Percentiles rank a stretch among this genome's conserved stretches.
Conservation (phyloP, 1,140 invertebrate genomes). For the Octopus sinensis region DNA sequence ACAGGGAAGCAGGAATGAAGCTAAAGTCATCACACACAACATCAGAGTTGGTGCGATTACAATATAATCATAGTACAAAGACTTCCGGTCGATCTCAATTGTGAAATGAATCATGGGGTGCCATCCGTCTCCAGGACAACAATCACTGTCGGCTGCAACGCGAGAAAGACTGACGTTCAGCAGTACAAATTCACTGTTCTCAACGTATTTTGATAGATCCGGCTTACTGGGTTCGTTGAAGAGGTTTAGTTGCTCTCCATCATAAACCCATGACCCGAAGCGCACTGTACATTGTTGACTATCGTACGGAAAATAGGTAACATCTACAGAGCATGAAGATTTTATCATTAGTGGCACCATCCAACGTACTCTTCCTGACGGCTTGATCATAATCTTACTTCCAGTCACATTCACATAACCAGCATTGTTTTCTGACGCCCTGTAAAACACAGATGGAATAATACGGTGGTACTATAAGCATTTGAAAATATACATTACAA, state of each 20-base stretch:
- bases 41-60: conserved; percentile 55
- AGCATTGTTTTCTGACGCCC: conserved; percentile 43
- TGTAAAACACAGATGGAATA: conserved; percentile 25
- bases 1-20: conserved; percentile 52
- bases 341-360: conserved; percentile 50
- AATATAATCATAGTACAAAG: conserved; percentile 55
- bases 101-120: conserved; percentile 45
- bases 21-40: conserved; percentile 52
- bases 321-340: conserved; percentile 49
- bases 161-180: conserved; percentile 22
- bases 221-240: conserved; percentile 26
- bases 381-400: conserved; percentile 41
- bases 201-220: conserved; percentile 43
- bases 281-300: conserved; percentile 95
- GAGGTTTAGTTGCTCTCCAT: conserved; percentile 78
- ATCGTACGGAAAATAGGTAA: conserved; percentile 79
- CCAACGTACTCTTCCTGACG: conserved; percentile 44
- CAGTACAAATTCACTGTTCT: conserved; percentile 49
- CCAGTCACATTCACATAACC: conserved; percentile 50
- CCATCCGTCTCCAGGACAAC: conserved; percentile 41
- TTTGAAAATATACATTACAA: neutral
- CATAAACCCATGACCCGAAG: conserved; percentile 98
- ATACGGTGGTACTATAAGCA: neutral
- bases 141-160: conserved; percentile 28
- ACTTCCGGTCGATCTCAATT: conserved; percentile 44